Base-by-base conservation (phyloP, 2,113 vertebrate genomes). In the Spea multiplicata region DNA sequence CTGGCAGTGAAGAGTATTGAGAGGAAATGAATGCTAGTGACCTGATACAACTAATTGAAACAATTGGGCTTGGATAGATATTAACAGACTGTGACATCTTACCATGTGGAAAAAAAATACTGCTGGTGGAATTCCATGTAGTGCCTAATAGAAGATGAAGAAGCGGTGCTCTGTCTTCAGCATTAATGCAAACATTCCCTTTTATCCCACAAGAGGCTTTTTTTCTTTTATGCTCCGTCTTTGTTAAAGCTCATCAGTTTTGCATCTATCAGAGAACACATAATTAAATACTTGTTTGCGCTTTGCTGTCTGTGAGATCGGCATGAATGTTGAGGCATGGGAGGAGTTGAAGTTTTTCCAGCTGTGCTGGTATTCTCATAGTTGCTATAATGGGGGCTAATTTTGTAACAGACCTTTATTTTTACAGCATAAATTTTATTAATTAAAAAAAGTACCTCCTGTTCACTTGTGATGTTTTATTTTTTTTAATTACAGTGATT, bases 391-490 rank as follows among this genome's bases (percentile, higher is more conserved):
- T 55, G 49, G 49, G 14, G 67, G 5, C 49, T 61, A 30, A 48
- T 74, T 74, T 80, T 74, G 52, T 80, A 80, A 74, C 71, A 74
- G 73, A 79, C 70, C 6, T 79, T 80, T 80, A 74, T 80, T 80
- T 80, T 80, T 68, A 45, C 71, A 74, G 5, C 44, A 52, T 68
- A 30, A 44, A 48, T 73, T 80, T 79, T 80, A 57, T 73, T 67
- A 50, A 48, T 74, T n/a, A 80, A 80, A 74, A 68, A 77, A 80
- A 80, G 30, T 65, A 61, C 59, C 67, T 61, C 17, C 3, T 59
- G 16, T 59, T 48, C 52, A 30, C 70, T 30, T 6, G 30, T 6
- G 8, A 2, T 17, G 17, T 65, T 65, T 65, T 17, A 65, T 13
- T 10, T 13, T n/a, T 62, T 62, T 53, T 3, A 53, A 53, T 53